These are phyloP conservation scores for Empidonax traillii DNA, from an alignment of 2,113 vertebrate genomes.

Conservation along the genomic window DNA sequence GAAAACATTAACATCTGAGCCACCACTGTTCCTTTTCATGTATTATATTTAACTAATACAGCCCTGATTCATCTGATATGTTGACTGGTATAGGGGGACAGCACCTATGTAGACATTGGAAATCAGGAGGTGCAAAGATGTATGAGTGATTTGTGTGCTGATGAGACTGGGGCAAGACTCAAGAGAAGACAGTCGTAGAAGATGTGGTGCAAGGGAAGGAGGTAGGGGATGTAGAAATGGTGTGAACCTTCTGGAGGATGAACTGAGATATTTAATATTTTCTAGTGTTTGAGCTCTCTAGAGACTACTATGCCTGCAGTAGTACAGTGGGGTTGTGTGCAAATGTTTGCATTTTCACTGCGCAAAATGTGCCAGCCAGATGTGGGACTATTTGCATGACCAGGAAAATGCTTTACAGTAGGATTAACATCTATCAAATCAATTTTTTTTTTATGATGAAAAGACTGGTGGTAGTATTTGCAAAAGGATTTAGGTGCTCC, in stretches of 20 bases:
- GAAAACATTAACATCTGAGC: neutral
- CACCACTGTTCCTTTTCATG: neutral
- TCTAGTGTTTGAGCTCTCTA: neutral
- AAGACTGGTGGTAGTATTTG: neutral
- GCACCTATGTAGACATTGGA: neutral
- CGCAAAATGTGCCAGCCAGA: neutral
- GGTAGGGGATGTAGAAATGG: neutral
- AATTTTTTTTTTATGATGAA: neutral
- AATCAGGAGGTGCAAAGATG: neutral
- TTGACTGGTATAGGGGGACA: neutral
- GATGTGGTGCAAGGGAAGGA: neutral
- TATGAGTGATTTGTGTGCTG: neutral
- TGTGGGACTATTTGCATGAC: neutral
- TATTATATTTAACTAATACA: neutral
- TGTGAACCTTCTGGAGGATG: neutral
- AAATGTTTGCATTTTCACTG: neutral
- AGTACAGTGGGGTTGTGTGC: neutral
- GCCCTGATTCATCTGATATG: neutral
- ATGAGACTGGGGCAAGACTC: neutral
- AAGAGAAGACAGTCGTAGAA: neutral
- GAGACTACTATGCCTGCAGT: neutral
- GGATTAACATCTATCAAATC: neutral
- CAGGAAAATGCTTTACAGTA: neutral
- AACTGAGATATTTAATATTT: neutral
- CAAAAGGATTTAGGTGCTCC: neutral